Base-by-base conservation (phyloP, 2,888 invertebrate species). In the Rhorus exstirpatorius region DNA sequence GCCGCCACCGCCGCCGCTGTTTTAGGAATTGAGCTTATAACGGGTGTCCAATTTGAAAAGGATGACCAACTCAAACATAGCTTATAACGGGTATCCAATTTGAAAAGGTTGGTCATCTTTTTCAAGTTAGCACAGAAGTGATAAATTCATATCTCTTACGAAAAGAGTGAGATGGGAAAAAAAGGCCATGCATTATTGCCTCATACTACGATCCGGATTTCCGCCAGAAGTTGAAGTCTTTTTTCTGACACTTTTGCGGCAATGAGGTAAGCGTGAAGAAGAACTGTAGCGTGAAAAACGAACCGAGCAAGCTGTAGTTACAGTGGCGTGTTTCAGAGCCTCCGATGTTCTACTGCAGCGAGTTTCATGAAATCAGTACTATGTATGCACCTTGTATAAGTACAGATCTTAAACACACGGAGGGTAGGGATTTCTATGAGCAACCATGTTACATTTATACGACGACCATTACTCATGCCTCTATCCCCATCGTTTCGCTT, bases 221-320 rank as follows among this genome's bases (percentile, higher is more conserved):
- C 88, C 86, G 88, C 44, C 86, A 84, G 86, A 86, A 87, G 85
- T 80, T 78, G 10, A 67, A 44, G 61, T 83, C n/a, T 88, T 86
- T 53, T 53, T 86, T 86, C 79, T 79, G 60, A 51, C 49, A 41
- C 61, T 61, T 7, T 41, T 41, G 26, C 41, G 24, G 55, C 55
- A 55, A 55, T 41, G 12, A 53, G 70, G 41, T 41, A 24, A 55
- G 55, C 14, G 41, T 31, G 51, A 41, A 14, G 17, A 58, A 26
- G 31, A 53, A 60, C 38, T 21, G 6, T 0, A 17, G 44, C 12
- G 24, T 58, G 55, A 46, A 44, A 61, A 46, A 12, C 67, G 38
- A 14, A 55, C n/a, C 19, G 44, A 49, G 68, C 24, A 77, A 41
- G 31, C 41, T 68, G 67, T 38, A 63, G 51, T 24, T 41, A 10